Conservation (phyloP, 2,888 invertebrate genomes). For the Seira sanloemensis region DNA sequence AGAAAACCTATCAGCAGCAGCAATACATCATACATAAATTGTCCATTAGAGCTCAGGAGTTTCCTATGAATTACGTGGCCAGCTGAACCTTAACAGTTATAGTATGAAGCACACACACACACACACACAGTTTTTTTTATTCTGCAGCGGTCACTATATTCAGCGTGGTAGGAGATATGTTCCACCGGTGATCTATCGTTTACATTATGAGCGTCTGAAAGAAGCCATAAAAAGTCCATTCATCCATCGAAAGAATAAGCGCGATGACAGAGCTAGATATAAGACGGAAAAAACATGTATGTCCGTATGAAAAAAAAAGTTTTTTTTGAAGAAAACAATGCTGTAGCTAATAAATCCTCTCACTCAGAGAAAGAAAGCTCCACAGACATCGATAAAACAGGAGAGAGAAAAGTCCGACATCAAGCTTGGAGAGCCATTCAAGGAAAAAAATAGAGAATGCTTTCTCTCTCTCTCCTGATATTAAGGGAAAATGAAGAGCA, state of each 20-base stretch:
- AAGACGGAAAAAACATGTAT: conserved; percentile 28
- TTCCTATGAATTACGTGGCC: too few relatives aligned
- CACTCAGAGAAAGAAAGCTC: conserved; percentile 17
- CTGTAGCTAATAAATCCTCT: conserved; percentile 59
- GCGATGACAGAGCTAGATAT: conserved; percentile 27
- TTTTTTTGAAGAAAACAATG: conserved; percentile 53
- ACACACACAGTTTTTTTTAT: conserved; percentile 36
- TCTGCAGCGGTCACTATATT: conserved; percentile 30
- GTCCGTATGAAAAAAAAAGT: too few relatives aligned
- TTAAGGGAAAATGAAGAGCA: neutral
- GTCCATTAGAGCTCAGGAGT: too few relatives aligned
- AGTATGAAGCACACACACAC: too few relatives aligned
- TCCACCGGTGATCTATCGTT: neutral
- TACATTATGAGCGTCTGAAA: neutral
- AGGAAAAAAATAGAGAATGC: too few relatives aligned
- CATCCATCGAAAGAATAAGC: neutral
- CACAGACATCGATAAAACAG: neutral
- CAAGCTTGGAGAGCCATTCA: neutral
- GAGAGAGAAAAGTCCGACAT: neutral
- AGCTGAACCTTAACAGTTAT: too few relatives aligned
- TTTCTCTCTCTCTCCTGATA: neutral
- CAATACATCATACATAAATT: too few relatives aligned
- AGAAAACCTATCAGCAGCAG: too few relatives aligned
- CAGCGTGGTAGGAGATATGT: neutral
- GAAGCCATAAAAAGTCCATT: neutral